Evolutionary conservation across 2,888 invertebrate genomes (phyloP), one percentile per base, ranked within the genome.

Genomic region (Trichopoda pennipes): DNA sequence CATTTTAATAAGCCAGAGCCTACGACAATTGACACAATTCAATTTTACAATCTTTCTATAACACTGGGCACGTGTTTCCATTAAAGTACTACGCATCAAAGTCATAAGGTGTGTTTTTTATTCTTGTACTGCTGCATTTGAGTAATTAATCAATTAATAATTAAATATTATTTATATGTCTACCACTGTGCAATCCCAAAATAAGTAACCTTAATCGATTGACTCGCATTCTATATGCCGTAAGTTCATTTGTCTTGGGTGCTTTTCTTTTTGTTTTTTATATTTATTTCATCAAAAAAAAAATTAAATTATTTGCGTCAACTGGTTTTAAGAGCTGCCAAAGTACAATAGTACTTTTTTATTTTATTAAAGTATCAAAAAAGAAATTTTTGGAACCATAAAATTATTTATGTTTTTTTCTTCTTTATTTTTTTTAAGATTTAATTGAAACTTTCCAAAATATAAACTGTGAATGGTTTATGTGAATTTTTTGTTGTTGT

Each of bases 401-500:
- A 10, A 38, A 38, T 23, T 28, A 28, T n/a, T n/a, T n/a, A n/a
- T n/a, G n/a, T n/a, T n/a, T n/a, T n/a, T n/a, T n/a, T n/a, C n/a
- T n/a, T n/a, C n/a, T n/a, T n/a, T n/a, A n/a, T n/a, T n/a, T 60
- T 51, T 60, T 60, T 72, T 23, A n/a, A 44, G 28, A 38, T 28
- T 8, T 47, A 35, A 21, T 56, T 47, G 7, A 56, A 69, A 69
- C 16, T 58, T 58, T 49, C 58, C 58, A 38, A 21, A 56, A 49
- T 7, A 63, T 32, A 35, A 4, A 23, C 16, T 60, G 35, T 14
- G 38, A 38, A 38, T 38, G 38, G 38, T 38, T 38, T 38, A 38
- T 38, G 2, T 1, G 9, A n/a, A 32, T 66, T 19, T 73, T 28
- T 60, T n/a, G n/a, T n/a, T n/a, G n/a, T 42, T 73, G 14, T 44